phyloP scores from a whole-genome alignment of 2,797 vertebrate genomes.

The Peromyscus nudipes region DNA sequence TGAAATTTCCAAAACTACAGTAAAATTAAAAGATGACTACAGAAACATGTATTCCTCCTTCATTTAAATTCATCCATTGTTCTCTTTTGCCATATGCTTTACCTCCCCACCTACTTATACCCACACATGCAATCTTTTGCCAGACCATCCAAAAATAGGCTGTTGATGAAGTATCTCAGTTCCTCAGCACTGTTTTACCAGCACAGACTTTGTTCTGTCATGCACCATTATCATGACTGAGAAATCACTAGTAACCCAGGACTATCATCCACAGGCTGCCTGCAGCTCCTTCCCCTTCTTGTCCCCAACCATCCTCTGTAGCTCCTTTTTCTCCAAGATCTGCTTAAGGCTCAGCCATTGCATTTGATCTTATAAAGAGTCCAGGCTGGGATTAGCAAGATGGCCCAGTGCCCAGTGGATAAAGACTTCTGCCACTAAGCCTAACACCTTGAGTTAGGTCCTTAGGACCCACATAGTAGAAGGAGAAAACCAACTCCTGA shows the following conservation, averaged over 20 bases:
- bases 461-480: not conserved
- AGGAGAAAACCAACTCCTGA: not conserved
- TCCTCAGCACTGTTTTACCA: conserved; percentile 44
- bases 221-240: not conserved
- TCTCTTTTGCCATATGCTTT: not conserved
- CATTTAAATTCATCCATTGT: conserved; percentile 35
- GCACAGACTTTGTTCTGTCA: not conserved
- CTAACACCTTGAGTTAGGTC: not conserved
- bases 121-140: not conserved
- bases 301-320: not conserved
- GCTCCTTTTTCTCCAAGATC: conserved; percentile 36
- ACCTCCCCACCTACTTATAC: not conserved
- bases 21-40: conserved; percentile 40
- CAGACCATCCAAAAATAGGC: conserved; percentile 41
- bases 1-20: conserved; percentile 39
- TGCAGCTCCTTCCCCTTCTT: conserved; percentile 1
- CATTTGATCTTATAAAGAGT: conserved; percentile 51
- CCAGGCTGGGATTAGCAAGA: not conserved
- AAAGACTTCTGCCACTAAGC: not conserved
- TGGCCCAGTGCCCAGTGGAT: not conserved
- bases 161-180: not conserved
- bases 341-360: not conserved
- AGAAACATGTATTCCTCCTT: not conserved
- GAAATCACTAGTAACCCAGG: conserved; percentile 4
- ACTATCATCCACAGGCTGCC: not conserved